A percentile compares a stretch with the other conserved stretches of the same genome.
These are phyloP conservation scores for Odocoileus virginianus DNA, from an alignment of 2,113 vertebrate species.

Conservation along the genomic window DNA sequence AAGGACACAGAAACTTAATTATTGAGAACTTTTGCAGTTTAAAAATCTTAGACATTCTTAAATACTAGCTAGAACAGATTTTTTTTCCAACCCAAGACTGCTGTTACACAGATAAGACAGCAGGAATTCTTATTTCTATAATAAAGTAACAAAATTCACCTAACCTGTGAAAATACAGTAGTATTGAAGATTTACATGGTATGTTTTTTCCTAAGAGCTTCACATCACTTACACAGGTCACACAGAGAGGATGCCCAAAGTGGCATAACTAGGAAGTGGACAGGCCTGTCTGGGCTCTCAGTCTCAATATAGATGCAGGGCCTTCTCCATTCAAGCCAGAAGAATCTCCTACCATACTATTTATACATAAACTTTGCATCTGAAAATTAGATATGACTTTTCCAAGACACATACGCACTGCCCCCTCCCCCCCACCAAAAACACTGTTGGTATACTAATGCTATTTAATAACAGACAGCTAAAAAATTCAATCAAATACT, in stretches of 20 bases:
- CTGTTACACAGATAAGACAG: background rate
- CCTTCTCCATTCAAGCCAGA: background rate
- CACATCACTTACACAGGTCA: background rate
- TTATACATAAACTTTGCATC: background rate
- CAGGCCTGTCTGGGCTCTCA: background rate
- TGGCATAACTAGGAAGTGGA: background rate
- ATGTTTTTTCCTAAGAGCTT: conserved; percentile 43
- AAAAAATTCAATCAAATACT: background rate
- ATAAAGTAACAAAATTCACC: conserved; percentile 31
- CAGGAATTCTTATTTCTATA: conserved; percentile 34
- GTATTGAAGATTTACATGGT: conserved; percentile 7
- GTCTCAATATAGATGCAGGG: background rate
- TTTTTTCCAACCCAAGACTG: conserved; percentile 4
- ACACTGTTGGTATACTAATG: background rate
- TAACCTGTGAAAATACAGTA: conserved; percentile 56
- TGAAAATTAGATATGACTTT: background rate
- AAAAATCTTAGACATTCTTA: conserved; percentile 37
- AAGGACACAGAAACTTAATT: conserved; percentile 29
- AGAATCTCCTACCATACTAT: background rate
- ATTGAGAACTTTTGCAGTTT: background rate
- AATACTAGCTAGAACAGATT: background rate
- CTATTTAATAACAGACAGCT: background rate
- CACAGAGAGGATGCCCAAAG: background rate
- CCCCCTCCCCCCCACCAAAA: too few relatives aligned
- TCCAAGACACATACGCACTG: too few relatives aligned